Conservation (phyloP, 2,797 vertebrate species). For the Spea hammondii region DNA sequence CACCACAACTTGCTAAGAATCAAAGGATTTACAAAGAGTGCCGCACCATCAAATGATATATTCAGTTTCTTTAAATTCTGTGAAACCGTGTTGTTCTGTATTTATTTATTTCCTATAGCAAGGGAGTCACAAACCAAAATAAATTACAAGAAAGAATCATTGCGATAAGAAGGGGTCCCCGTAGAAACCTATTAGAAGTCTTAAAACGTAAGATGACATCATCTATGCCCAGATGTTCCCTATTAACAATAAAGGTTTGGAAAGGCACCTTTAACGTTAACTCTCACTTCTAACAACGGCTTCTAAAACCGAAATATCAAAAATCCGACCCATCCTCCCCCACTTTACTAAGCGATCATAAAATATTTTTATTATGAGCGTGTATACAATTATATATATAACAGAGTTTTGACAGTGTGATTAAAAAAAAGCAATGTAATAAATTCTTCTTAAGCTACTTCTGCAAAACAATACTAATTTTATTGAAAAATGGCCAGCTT, state of each 20-base stretch:
- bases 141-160: constrained; percentile 1
- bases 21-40: too few species aligned
- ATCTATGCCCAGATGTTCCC: constrained; percentile 71
- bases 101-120: not conserved
- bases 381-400: constrained; percentile 56
- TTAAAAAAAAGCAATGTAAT: constrained; percentile 54
- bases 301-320: constrained; percentile 59
- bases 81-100: not conserved
- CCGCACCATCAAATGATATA: too few species aligned
- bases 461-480: constrained; percentile 57
- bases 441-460: constrained; percentile 60
- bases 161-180: constrained; percentile 18
- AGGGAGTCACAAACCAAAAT: not conserved
- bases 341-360: constrained; percentile 60
- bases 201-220: constrained; percentile 53
- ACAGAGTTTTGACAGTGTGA: constrained; percentile 55
- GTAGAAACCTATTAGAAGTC: constrained; percentile 38
- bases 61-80: too few species aligned
- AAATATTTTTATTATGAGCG: constrained; percentile 56
- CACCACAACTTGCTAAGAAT: too few species aligned
- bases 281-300: constrained; percentile 64
- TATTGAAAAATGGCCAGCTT: constrained; percentile 51
- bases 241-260: constrained; percentile 67
- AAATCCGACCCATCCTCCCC: constrained; percentile 49
- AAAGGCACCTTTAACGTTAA: constrained; percentile 65